Evolutionary conservation across 2,113 vertebrate species (phyloP), one percentile per base, ranked within the genome.

Genomic region (Pangasianodon gigas): DNA sequence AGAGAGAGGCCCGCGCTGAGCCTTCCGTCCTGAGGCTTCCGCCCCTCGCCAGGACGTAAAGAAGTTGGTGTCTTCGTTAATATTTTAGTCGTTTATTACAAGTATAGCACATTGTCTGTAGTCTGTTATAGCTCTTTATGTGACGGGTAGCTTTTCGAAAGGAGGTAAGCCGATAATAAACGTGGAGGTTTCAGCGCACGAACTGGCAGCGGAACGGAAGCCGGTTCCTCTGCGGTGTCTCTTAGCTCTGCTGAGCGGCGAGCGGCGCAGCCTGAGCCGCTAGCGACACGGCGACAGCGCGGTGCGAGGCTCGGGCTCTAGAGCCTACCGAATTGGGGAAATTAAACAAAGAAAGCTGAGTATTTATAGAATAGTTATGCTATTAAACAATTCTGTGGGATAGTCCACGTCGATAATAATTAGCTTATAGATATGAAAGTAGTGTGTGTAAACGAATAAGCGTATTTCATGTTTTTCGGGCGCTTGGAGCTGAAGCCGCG

Each of bases 181-280:
- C 18, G 46, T 21, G 65, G 18, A 86, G 29, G 46, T 74, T 85
- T 86, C 18, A 6, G n/a, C 4, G n/a, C 16, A 1, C 14, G 48
- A 54, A 32, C 26, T 21, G 32, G 52, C 87, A 62, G 75, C 65
- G 84, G n/a, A 44, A 75, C 93, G 93, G 94, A 95, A 96, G 94
- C 95, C 95, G 62, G 88, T 75, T 90, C 91, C 93, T 95, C 95
- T 95, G 94, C 96, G 96, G 96, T 95, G 96, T 97, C 93, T 96
- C 95, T 93, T 97, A 93, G 77, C 92, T 91, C 93, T 54, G 86
- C 93, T 93, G 92, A 92, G 95, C 96, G 95, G 95, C 91, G 91
- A 92, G 79, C 89, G 74, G 93, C 80, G 95, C 93, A 86, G 89
- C 89, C 79, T 79, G 46, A 44, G 94, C 96, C 96, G 96, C 95